Evolutionary conservation across 2,888 invertebrate genomes (phyloP).

Genomic region (Odontomyia ornata): DNA sequence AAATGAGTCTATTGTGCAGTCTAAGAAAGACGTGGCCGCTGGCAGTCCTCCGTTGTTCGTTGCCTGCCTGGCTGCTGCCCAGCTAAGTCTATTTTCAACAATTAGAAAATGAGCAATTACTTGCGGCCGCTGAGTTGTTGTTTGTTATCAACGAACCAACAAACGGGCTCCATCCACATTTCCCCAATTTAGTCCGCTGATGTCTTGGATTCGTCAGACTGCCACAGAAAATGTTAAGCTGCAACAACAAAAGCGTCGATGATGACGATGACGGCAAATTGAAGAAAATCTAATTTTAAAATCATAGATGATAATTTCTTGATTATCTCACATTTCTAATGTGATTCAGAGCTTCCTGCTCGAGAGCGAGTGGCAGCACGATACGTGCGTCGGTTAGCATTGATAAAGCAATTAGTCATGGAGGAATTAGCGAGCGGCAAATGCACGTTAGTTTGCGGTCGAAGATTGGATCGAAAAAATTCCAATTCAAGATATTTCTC

Average conservation of each 20-base stretch:
- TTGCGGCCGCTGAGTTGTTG: background rate
- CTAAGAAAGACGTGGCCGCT: background rate
- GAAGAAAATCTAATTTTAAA: constrained; percentile 39
- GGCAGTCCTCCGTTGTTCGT: background rate
- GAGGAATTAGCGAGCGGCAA: background rate
- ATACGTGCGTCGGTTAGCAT: background rate
- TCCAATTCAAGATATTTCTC: background rate
- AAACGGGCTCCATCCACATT: background rate
- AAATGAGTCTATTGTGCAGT: constrained; percentile 3
- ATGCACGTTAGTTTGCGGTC: background rate
- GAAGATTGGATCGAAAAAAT: background rate
- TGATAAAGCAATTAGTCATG: background rate
- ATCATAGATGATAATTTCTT: constrained; percentile 11
- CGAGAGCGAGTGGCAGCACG: background rate
- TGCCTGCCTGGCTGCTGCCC: background rate
- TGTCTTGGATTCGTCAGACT: background rate
- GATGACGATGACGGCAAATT: constrained; percentile 20
- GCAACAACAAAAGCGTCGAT: background rate
- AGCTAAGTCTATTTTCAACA: background rate
- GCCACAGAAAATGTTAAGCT: background rate
- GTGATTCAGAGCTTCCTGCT: constrained; percentile 28
- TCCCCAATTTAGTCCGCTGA: background rate
- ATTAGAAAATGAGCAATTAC: constrained; percentile 38
- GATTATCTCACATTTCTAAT: constrained; percentile 26
- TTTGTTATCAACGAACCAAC: background rate